Conservation (phyloP, 2,797 vertebrate species). For the Vultur gryphus region DNA sequence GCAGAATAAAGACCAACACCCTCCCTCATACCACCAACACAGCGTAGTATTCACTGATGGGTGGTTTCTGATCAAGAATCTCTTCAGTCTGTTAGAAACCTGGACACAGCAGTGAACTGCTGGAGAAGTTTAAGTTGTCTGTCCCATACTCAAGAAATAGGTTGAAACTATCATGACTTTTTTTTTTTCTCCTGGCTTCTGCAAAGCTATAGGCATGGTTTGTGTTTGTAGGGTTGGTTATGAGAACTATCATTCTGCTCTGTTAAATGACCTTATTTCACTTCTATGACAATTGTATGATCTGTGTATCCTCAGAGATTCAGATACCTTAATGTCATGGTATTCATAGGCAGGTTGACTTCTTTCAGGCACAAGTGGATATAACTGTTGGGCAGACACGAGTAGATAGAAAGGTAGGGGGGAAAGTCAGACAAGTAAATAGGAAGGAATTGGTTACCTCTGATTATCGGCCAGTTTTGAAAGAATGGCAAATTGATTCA, state of each 20-base stretch:
- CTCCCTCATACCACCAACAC: not conserved
- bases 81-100: not conserved
- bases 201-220: not conserved
- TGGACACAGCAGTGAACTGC: not conserved
- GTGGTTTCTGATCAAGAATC: not conserved
- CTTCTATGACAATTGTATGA: not conserved
- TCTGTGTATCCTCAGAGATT: not conserved
- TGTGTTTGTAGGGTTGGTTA: not conserved
- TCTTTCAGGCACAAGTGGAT: not conserved
- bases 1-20: not conserved
- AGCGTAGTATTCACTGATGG: fast-evolving
- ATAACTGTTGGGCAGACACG: fast-evolving
- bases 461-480: not conserved
- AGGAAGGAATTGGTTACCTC: not conserved
- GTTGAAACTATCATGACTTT: not conserved
- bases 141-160: not conserved
- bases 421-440: not conserved
- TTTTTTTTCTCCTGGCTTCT: not conserved
- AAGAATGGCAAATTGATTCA: not conserved
- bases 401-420: not conserved
- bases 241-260: not conserved
- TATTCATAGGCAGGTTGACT: not conserved
- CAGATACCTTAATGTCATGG: not conserved
- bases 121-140: not conserved
- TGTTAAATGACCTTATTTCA: not conserved